These are phyloP conservation scores for Ctenomys sociabilis DNA, from an alignment of 2,113 vertebrate genomes.

Conservation along the genomic window DNA sequence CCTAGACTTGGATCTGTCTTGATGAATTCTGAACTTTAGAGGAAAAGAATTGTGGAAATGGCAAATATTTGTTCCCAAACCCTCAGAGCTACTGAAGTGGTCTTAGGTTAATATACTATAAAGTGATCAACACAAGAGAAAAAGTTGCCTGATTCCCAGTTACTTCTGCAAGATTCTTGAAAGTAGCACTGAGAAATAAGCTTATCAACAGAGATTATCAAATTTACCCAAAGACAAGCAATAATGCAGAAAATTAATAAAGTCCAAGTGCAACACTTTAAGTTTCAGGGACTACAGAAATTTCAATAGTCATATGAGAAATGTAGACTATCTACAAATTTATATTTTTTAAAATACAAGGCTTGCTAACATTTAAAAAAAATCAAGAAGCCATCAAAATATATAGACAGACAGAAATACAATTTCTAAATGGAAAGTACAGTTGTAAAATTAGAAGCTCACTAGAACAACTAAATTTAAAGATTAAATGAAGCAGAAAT, in stretches of 20 bases:
- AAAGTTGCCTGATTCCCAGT: neutral
- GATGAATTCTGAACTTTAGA: neutral
- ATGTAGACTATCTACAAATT: neutral
- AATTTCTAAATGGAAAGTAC: neutral
- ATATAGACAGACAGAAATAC: neutral
- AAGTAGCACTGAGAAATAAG: neutral
- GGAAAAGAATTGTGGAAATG: neutral
- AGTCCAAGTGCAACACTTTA: neutral
- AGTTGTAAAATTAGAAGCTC: neutral
- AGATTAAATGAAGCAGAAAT: neutral
- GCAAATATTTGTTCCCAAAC: neutral
- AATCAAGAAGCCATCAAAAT: slow-evolving; percentile 9
- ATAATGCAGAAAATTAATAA: neutral
- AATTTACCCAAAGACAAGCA: neutral
- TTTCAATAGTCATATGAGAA: neutral
- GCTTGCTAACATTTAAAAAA: neutral
- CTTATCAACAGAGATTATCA: neutral
- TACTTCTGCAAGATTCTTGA: neutral
- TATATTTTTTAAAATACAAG: neutral
- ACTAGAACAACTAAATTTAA: neutral
- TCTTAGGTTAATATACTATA: neutral
- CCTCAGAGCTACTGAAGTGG: neutral
- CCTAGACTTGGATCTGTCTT: neutral
- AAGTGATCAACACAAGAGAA: too few relatives aligned
- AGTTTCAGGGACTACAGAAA: neutral